These are phyloP conservation scores for Drosophila kohkoa DNA, from an alignment of 1,140 invertebrate genomes.

Conservation along the genomic window DNA sequence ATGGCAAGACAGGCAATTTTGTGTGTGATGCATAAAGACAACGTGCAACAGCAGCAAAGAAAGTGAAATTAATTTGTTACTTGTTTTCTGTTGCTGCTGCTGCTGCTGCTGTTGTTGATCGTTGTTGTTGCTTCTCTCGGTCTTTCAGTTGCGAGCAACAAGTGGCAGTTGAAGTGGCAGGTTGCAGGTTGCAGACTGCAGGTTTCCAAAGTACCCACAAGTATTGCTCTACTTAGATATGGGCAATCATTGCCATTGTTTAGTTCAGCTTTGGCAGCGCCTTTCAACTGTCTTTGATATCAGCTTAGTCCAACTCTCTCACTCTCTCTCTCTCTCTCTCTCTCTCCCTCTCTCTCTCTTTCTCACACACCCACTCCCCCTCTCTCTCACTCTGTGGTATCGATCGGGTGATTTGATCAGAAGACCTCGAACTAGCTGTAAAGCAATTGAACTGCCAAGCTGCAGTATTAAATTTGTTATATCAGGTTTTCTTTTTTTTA, in stretches of 20 bases:
- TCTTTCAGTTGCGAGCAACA: constrained; percentile 3
- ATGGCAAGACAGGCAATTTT: constrained; percentile 56
- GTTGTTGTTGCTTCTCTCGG: constrained; percentile 29
- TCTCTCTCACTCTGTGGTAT: neutral
- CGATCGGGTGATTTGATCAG: too few relatives aligned
- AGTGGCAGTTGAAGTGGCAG: constrained; percentile 1
- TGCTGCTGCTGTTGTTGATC: constrained; percentile 19
- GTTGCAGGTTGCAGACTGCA: constrained; percentile 2
- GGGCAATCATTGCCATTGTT: constrained; percentile 18
- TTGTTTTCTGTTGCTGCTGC: constrained; percentile 29
- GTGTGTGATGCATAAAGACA: constrained; percentile 39
- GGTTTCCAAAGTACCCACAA: constrained; percentile 25
- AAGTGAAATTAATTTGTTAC: constrained; percentile 77
- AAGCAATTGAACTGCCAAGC: too few relatives aligned
- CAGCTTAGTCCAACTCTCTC: neutral
- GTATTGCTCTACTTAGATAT: constrained; percentile 38
- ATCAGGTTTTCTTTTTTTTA: too few relatives aligned
- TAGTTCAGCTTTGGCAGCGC: neutral
- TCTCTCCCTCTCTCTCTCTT: neutral
- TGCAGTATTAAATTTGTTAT: too few relatives aligned
- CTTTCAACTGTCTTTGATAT: neutral
- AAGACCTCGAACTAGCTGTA: neutral
- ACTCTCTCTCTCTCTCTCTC: neutral
- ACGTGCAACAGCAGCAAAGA: constrained; percentile 56
- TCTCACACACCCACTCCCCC: neutral